A percentile compares a stretch with the other conserved stretches of the same genome.
Conservation (phyloP, 1,140 invertebrate species). For the Helicoverpa zea region DNA sequence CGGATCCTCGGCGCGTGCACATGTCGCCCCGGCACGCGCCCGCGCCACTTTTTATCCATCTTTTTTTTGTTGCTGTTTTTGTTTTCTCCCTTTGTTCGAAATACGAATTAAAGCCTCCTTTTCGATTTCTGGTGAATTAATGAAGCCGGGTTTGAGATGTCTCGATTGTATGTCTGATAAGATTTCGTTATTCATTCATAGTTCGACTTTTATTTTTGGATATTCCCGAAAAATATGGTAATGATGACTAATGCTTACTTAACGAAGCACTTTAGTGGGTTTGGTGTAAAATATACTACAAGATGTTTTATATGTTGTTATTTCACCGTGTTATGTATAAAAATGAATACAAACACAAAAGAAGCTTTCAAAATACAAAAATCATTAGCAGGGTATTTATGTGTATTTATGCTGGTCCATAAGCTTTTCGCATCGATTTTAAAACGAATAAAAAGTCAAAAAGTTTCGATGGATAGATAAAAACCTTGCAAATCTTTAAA, state of each 20-base stretch:
- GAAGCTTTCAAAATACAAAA: too few species aligned
- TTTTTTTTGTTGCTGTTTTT: constrained; percentile 75
- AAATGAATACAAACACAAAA: too few species aligned
- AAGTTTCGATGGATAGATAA: constrained; percentile 34
- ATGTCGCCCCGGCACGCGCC: constrained; percentile 85
- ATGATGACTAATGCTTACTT: too few species aligned
- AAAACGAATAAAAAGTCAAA: too few species aligned
- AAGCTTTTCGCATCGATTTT: too few species aligned
- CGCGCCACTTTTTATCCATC: constrained; percentile 77
- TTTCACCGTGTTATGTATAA: neutral
- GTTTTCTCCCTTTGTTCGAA: constrained; percentile 79
- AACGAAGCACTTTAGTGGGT: too few species aligned
- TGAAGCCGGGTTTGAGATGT: constrained; percentile 57
- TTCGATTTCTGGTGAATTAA: constrained; percentile 62
- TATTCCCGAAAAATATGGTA: neutral
- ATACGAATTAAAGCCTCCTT: constrained; percentile 68
- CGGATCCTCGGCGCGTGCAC: constrained; percentile 77
- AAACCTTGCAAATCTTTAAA: constrained; percentile 53
- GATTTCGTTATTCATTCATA: constrained; percentile 47
- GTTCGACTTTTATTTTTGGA: constrained; percentile 44
- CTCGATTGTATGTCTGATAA: constrained; percentile 49
- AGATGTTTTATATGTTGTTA: neutral
- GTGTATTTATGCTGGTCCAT: too few species aligned
- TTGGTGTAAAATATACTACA: neutral
- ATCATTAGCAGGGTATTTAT: too few species aligned